Evolutionary conservation across 1,140 invertebrate genomes (phyloP), one percentile per base, ranked within the genome.

Genomic region (Zaprionus taronus): DNA sequence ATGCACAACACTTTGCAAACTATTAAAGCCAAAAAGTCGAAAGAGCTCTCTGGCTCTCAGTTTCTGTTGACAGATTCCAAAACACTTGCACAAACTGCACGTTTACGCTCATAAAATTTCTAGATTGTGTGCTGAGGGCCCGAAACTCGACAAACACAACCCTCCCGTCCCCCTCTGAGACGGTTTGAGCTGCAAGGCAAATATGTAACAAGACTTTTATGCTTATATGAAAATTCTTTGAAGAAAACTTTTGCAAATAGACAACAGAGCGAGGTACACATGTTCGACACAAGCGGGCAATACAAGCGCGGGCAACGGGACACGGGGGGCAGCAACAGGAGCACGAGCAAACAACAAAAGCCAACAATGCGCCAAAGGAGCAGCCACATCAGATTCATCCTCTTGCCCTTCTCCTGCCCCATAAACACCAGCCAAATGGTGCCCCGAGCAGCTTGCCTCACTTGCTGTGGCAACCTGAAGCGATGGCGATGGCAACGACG

Each of bases 11-110:
- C 70, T 77, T 77, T 44, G 61, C 62, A 68, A 78, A 74, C 70
- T 77, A 77, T 80, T 77, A 77, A 81, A 75, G 77, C 67, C 63
- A 76, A 73, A 56, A 87, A 70, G 82, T 38, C 57, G 47, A 63
- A 31, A 72, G 49, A 77, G 58, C 62, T 67, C 38, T n/a, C 38
- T 6, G n/a, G n/a, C n/a, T 17, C n/a, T 17, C n/a, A 1, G 41
- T n/a, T 47, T 47, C 41, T 66, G 70, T 72, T 77, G 75, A 73
- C 70, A 77, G 75, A 77, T 77, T 77, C 57, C 75, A 61, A 79
- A 75, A 87, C 76, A 83, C 77, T 86, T 86, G 60, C 70, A 56
- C 64, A 87, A 87, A 79, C 79, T 72, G 77, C 72, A 83, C 69
- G 72, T 80, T 83, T 72, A 89, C 80, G 58, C 72, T 77, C 65